Evolutionary conservation across 2,888 invertebrate genomes (phyloP).

Genomic region (Harpagoxenus sublaevis): DNA sequence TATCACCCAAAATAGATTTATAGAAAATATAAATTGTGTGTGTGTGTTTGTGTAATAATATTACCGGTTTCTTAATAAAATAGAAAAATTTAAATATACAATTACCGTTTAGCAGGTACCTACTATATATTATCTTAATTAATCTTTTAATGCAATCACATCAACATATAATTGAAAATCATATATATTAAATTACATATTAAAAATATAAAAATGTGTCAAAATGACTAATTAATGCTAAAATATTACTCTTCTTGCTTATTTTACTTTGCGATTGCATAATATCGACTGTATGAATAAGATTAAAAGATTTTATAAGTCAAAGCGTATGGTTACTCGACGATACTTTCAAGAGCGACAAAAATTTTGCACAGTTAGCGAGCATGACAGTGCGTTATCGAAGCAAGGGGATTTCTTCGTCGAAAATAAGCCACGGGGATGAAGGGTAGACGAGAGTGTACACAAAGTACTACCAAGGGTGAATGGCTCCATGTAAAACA

Average conservation of each 20-base stretch:
- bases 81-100: constrained; percentile 7
- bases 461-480: constrained; percentile 68
- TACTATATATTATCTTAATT: background rate
- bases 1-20: constrained; percentile 26
- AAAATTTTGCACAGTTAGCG: constrained; percentile 55
- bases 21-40: background rate
- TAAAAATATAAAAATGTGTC: too few relatives aligned
- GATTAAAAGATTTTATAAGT: background rate
- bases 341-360: constrained; percentile 15
- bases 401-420: constrained; percentile 59
- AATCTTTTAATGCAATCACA: background rate
- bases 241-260: background rate
- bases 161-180: background rate
- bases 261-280: background rate
- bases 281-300: background rate
- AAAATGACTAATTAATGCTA: background rate
- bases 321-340: constrained; percentile 1
- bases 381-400: constrained; percentile 61
- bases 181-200: background rate
- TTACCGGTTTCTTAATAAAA: background rate
- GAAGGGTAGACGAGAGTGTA: constrained; percentile 65
- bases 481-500: constrained; percentile 74
- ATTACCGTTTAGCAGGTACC: background rate
- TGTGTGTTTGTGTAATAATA: background rate
- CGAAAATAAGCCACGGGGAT: constrained; percentile 74